A percentile compares a stretch with the other conserved stretches of the same genome.
phyloP scores from a whole-genome alignment of 2,113 vertebrate species.

The Sylvilagus bachmani region DNA sequence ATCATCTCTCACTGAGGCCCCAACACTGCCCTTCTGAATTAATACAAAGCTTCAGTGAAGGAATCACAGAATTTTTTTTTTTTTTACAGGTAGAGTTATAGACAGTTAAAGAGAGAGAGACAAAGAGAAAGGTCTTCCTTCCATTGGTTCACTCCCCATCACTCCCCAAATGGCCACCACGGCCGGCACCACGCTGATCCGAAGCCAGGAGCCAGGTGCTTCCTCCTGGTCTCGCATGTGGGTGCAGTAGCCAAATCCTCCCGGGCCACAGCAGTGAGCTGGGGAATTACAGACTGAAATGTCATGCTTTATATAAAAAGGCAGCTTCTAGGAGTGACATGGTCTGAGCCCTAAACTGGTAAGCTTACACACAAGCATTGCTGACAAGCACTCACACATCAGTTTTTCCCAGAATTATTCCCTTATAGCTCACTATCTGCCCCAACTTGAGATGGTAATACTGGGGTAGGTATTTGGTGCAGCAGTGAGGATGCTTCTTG shows the following conservation, averaged over 20 bases:
- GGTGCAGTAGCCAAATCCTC: no score
- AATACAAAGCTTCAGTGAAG: background rate
- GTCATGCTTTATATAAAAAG: background rate
- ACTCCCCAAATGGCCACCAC: no score
- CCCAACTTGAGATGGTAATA: slow-evolving; percentile 15
- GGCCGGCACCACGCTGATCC: no score
- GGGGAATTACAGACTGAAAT: background rate
- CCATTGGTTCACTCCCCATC: no score
- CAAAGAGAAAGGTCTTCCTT: no score
- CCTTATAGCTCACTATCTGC: background rate
- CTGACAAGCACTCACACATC: background rate
- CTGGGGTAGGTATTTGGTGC: background rate
- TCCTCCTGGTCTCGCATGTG: no score
- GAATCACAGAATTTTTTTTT: no score
- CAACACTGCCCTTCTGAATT: background rate
- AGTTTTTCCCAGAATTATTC: background rate
- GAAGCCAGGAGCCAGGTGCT: no score
- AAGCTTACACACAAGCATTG: background rate
- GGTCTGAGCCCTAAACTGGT: background rate
- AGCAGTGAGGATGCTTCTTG: background rate
- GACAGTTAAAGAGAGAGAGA: no score
- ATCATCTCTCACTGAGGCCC: background rate
- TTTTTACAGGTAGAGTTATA: no score
- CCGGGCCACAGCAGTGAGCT: no score
- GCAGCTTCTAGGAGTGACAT: background rate